Percentiles rank a stretch among this genome's conserved stretches.
These are phyloP conservation scores for Schizopygopsis pylzovi DNA, from an alignment of 2,797 vertebrate species.

Conservation along the genomic window DNA sequence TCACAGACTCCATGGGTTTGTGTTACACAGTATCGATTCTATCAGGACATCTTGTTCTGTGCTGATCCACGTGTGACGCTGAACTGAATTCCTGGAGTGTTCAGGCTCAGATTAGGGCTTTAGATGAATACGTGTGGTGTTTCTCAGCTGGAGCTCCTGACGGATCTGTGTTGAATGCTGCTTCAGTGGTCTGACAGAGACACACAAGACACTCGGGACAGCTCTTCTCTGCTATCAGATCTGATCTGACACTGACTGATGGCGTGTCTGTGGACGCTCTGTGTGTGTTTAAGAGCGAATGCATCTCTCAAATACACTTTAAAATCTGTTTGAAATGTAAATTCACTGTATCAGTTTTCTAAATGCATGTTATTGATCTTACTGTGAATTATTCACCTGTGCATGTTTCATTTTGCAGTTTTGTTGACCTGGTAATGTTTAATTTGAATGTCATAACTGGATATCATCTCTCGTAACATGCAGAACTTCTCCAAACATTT, in stretches of 20 bases:
- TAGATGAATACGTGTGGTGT: neutral
- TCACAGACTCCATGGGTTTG: neutral
- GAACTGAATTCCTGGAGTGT: conserved; percentile 41
- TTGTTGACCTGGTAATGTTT: neutral
- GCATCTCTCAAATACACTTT: neutral
- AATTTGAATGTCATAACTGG: neutral
- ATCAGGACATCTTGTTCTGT: neutral
- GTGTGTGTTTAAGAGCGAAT: neutral
- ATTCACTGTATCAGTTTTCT: neutral
- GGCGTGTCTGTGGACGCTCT: neutral
- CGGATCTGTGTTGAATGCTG: neutral
- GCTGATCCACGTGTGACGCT: neutral
- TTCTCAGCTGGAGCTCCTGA: conserved; percentile 18
- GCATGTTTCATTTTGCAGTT: neutral
- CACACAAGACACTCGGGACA: conserved; percentile 25
- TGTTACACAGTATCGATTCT: neutral
- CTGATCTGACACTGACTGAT: conserved; percentile 8
- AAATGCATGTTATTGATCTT: neutral
- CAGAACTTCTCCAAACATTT: neutral
- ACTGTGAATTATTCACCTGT: neutral
- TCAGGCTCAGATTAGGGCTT: conserved; percentile 50
- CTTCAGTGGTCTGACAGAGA: neutral
- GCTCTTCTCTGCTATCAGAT: conserved; percentile 46
- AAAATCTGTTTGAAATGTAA: neutral
- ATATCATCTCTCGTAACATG: neutral